A percentile compares a stretch with the other conserved stretches of the same genome.
Evolutionary conservation across 2,888 invertebrate genomes (phyloP).

Genomic region (Chromoteleia sp.): DNA sequence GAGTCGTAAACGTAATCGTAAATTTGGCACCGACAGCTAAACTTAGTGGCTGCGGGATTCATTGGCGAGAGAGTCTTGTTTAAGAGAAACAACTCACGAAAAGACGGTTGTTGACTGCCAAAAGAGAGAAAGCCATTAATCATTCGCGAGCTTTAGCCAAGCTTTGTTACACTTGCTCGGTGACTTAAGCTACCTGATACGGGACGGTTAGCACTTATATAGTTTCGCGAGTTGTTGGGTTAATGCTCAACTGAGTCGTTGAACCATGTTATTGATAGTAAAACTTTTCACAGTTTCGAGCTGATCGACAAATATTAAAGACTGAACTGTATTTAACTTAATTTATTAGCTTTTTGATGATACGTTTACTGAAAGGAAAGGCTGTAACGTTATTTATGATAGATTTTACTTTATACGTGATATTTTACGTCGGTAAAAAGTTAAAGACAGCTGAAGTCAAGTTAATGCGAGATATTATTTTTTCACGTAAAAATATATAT

Average conservation of each 20-base stretch:
- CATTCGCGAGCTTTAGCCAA: constrained; percentile 73
- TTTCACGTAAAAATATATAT: constrained; percentile 1
- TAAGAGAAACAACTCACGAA: constrained; percentile 65
- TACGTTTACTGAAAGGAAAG: constrained; percentile 24
- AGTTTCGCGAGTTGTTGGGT: constrained; percentile 57
- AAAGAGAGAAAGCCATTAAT: constrained; percentile 73
- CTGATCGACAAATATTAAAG: constrained; percentile 51
- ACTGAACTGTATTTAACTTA: constrained; percentile 52
- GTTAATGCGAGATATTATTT: not conserved
- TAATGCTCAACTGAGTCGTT: constrained; percentile 71
- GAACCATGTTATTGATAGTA: constrained; percentile 74
- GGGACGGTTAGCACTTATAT: constrained; percentile 55
- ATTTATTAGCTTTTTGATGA: constrained; percentile 33
- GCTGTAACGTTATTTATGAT: constrained; percentile 36
- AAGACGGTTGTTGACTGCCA: constrained; percentile 74
- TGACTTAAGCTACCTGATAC: constrained; percentile 67
- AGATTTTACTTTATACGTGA: constrained; percentile 24
- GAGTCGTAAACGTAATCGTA: constrained; percentile 69
- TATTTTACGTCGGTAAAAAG: constrained; percentile 16
- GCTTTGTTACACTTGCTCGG: constrained; percentile 72
- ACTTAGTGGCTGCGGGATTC: constrained; percentile 62
- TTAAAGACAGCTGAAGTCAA: not conserved
- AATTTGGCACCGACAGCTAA: constrained; percentile 67
- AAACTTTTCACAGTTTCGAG: constrained; percentile 66
- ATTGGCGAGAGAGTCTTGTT: constrained; percentile 49